phyloP scores from a whole-genome alignment of 2,113 vertebrate species.

The Rynchops niger region DNA sequence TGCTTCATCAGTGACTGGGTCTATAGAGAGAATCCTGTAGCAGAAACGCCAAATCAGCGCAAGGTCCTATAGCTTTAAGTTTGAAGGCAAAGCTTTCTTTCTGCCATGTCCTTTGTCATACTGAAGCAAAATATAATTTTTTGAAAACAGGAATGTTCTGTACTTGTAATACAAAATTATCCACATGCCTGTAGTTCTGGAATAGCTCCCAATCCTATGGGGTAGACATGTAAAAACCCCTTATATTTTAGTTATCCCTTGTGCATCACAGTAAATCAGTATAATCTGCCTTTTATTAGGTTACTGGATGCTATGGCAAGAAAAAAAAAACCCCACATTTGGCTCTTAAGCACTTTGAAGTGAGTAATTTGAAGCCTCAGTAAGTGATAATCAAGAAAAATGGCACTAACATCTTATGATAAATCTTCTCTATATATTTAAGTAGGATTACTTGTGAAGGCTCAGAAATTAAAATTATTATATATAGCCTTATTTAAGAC shows the following conservation, averaged over 20 bases:
- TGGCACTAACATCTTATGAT: conserved; percentile 32
- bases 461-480: conserved; percentile 59
- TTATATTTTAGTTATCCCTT: conserved; percentile 11
- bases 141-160: background rate
- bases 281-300: conserved; percentile 58
- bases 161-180: background rate
- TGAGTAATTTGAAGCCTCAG: conserved; percentile 27
- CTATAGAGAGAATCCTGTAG: background rate
- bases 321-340: background rate
- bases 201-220: conserved; percentile 5
- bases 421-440: conserved; percentile 53
- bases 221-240: background rate
- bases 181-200: background rate
- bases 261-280: conserved; percentile 7
- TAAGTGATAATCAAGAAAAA: conserved; percentile 62
- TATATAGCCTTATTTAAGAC: conserved; percentile 38
- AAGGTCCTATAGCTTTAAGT: background rate
- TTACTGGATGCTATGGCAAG: conserved; percentile 33
- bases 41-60: background rate
- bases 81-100: background rate
- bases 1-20: background rate
- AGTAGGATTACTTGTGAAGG: conserved; percentile 49
- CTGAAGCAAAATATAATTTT: background rate
- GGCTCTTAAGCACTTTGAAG: conserved; percentile 35
- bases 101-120: background rate